Evolutionary conservation across 2,113 vertebrate species (phyloP).

Genomic region (Dicentrarchus labrax): DNA sequence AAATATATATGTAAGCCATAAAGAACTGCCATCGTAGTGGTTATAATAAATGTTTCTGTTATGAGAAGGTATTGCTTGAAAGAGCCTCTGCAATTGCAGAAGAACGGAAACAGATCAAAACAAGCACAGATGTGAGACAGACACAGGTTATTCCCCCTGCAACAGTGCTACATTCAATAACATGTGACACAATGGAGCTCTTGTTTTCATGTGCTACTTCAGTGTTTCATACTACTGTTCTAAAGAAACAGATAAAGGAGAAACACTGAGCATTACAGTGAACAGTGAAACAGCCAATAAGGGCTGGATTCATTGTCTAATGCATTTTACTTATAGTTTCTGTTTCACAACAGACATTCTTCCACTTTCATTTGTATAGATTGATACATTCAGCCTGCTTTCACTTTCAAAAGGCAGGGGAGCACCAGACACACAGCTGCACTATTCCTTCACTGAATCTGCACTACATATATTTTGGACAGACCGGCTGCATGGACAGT

Average conservation of each 20-base stretch:
- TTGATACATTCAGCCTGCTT: constrained; percentile 24
- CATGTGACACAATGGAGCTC: constrained; percentile 18
- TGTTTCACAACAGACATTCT: constrained; percentile 27
- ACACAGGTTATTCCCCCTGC: not conserved
- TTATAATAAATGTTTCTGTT: not conserved
- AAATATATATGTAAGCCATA: not conserved
- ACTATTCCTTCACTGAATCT: not conserved
- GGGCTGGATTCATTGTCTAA: not conserved
- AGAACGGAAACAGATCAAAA: constrained; percentile 1
- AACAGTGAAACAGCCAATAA: not conserved
- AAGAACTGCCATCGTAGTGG: not conserved
- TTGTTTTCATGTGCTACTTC: constrained; percentile 14
- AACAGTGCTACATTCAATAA: not conserved
- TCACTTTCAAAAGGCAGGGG: constrained; percentile 67
- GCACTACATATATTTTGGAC: not conserved
- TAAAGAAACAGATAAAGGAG: not conserved
- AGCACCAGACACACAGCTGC: not conserved
- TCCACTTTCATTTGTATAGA: constrained; percentile 67
- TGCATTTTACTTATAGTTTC: constrained; percentile 22
- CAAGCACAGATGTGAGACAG: not conserved
- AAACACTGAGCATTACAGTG: not conserved
- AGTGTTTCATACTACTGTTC: not conserved
- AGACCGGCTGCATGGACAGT: not conserved
- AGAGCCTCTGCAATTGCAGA: not conserved
- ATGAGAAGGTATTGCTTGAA: not conserved